Evolutionary conservation across 2,113 vertebrate species (phyloP).

Genomic region (Triplophysa siluroides): DNA sequence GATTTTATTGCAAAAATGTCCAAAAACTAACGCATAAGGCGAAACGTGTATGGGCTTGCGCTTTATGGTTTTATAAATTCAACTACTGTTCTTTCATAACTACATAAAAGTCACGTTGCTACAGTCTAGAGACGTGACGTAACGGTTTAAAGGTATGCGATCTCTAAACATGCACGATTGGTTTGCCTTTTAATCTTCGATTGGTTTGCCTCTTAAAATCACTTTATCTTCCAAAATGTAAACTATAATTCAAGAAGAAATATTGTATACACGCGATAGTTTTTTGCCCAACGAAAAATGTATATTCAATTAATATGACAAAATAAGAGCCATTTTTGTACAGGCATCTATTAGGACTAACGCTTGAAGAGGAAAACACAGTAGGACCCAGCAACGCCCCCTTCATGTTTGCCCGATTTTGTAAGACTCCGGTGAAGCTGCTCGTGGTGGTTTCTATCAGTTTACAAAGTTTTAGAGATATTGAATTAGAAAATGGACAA

Average conservation of each 20-base stretch:
- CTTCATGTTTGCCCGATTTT: neutral
- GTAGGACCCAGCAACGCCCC: constrained; percentile 44
- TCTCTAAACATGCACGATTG: neutral
- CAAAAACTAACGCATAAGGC: neutral
- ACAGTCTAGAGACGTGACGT: no score
- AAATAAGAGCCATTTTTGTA: neutral
- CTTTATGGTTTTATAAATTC: neutral
- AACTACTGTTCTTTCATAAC: constrained; percentile 18
- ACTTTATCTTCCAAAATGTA: neutral
- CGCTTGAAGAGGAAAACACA: neutral
- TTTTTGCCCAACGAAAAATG: neutral
- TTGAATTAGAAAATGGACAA: constrained; percentile 65
- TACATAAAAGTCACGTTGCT: neutral
- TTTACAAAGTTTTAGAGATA: neutral
- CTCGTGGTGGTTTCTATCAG: neutral
- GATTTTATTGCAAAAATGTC: neutral
- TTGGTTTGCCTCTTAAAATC: neutral
- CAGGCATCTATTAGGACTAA: constrained; percentile 49
- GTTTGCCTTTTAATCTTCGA: neutral
- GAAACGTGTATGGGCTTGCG: neutral
- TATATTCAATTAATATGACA: neutral
- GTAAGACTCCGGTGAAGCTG: neutral
- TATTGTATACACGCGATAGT: neutral
- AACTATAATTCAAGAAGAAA: neutral
- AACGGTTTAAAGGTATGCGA: neutral